Evolutionary conservation across 2,797 vertebrate genomes (phyloP).

Genomic region (Dendrocincla fuliginosa): DNA sequence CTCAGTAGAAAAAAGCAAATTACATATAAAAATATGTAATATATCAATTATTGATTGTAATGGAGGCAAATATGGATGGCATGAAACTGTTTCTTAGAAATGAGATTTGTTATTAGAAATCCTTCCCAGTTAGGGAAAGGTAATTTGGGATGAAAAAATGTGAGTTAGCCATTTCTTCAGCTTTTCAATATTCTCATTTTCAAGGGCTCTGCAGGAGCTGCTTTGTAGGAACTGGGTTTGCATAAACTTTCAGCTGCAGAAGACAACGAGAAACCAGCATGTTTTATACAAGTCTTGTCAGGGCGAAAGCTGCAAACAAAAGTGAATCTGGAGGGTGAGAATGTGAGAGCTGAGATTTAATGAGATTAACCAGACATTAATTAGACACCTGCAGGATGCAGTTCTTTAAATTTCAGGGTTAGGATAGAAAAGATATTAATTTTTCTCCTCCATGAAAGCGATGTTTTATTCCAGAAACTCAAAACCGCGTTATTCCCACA

Average conservation of each 20-base stretch:
- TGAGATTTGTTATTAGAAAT: background rate
- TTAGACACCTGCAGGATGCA: background rate
- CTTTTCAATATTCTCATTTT: background rate
- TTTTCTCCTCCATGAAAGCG: background rate
- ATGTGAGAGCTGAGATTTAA: background rate
- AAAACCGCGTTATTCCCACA: background rate
- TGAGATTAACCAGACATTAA: background rate
- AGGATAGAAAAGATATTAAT: background rate
- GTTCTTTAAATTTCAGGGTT: background rate
- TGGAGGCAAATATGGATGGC: background rate
- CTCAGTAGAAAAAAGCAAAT: background rate
- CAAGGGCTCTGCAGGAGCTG: background rate
- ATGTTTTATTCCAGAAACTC: background rate
- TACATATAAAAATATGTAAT: background rate
- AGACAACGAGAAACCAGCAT: background rate
- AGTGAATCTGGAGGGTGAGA: background rate
- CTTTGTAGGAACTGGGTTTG: background rate
- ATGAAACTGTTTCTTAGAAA: background rate
- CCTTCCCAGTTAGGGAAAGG: background rate
- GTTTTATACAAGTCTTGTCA: background rate
- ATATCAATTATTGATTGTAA: background rate
- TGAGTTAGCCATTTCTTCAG: background rate
- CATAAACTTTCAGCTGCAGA: background rate
- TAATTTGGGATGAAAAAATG: background rate
- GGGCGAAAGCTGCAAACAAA: background rate